A percentile compares a stretch with the other conserved stretches of the same genome.
These are phyloP conservation scores for Rhagonycha fulva DNA, from an alignment of 2,888 invertebrate genomes.

Conservation along the genomic window DNA sequence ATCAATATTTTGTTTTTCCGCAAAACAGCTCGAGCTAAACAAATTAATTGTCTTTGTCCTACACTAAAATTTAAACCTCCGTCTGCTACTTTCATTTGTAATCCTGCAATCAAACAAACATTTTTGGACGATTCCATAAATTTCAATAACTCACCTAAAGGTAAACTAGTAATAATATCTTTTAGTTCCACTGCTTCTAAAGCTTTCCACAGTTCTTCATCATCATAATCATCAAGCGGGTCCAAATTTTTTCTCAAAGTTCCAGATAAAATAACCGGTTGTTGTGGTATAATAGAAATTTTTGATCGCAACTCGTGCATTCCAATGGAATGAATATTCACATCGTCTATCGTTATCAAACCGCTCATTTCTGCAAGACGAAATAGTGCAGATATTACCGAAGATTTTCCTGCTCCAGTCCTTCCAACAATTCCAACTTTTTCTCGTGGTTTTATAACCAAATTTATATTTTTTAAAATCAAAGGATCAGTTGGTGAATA, in stretches of 20 bases:
- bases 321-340: constrained; percentile 60
- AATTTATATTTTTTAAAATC: constrained; percentile 73
- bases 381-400: constrained; percentile 71
- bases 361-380: constrained; percentile 64
- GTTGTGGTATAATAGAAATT: constrained; percentile 63
- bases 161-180: constrained; percentile 58
- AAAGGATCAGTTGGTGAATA: constrained; percentile 74
- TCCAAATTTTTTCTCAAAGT: constrained; percentile 87
- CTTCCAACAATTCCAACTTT: constrained; percentile 79
- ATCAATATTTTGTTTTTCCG: not conserved
- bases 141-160: no score
- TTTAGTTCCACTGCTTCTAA: constrained; percentile 83
- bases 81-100: not conserved
- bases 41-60: no score
- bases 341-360: constrained; percentile 63
- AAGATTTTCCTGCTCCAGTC: constrained; percentile 82
- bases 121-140: no score
- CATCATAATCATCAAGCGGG: constrained; percentile 81
- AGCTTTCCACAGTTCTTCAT: constrained; percentile 80
- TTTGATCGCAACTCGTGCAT: constrained; percentile 57
- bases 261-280: constrained; percentile 78
- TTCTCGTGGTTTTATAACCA: constrained; percentile 68
- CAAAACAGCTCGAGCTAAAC: not conserved
- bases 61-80: not conserved
- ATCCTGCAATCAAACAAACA: no score